Percentiles rank a stretch among this genome's conserved stretches.
Evolutionary conservation across 2,113 vertebrate species (phyloP).

Genomic region (Antechinus flavipes): DNA sequence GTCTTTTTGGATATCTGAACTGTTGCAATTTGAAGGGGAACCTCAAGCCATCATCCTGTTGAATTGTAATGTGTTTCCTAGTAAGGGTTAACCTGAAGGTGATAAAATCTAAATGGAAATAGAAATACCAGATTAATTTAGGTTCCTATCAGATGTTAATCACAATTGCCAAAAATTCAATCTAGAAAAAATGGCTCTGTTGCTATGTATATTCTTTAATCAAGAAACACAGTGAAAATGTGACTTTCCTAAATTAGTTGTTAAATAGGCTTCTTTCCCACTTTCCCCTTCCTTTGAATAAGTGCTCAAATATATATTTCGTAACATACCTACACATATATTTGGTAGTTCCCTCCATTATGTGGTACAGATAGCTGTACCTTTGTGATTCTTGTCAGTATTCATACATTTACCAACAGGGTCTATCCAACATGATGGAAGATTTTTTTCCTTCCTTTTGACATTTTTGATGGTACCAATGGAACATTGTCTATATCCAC

Average conservation of each 20-base stretch:
- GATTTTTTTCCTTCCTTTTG: not conserved
- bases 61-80: not conserved
- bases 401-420: not conserved
- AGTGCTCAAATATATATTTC: not conserved
- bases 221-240: slow-evolving; percentile 15
- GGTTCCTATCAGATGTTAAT: not conserved
- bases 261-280: not conserved
- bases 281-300: not conserved
- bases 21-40: not conserved
- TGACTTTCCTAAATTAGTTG: slow-evolving; percentile 41
- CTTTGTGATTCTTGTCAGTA: not conserved
- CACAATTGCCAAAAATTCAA: slow-evolving; percentile 35
- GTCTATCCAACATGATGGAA: not conserved
- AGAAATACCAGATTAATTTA: slow-evolving; percentile 20
- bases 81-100: slow-evolving; percentile 11
- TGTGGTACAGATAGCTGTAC: not conserved
- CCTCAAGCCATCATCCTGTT: not conserved
- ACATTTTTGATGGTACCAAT: not conserved
- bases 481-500: not conserved
- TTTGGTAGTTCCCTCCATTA: not conserved
- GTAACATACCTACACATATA: not conserved
- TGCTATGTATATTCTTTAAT: not conserved
- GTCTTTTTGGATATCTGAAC: slow-evolving; percentile 16
- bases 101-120: slow-evolving; percentile 22
- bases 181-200: not conserved